Conservation (phyloP, 2,113 vertebrate species). For the Austrofundulus limnaeus region DNA sequence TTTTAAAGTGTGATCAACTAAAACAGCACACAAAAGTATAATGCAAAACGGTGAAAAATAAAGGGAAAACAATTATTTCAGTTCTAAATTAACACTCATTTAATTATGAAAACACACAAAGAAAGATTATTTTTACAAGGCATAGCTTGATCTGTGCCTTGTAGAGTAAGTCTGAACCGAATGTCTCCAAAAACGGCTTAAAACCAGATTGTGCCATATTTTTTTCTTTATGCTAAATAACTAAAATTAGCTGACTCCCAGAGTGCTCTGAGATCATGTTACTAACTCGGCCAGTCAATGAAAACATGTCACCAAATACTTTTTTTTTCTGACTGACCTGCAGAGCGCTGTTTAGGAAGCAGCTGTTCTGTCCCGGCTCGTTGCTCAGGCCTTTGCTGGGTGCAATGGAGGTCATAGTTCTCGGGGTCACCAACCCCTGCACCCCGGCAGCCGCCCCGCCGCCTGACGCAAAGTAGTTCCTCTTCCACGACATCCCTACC, state of each 20-base stretch:
- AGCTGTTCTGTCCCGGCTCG: constrained; percentile 96
- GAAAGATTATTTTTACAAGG: no score
- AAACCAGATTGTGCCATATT: not conserved
- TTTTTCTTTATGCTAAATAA: not conserved
- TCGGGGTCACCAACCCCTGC: constrained; percentile 78
- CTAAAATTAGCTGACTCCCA: not conserved
- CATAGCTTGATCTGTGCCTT: no score
- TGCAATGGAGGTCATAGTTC: constrained; percentile 92
- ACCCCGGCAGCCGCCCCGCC: constrained; percentile 61
- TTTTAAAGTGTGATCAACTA: no score
- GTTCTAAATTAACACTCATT: no score
- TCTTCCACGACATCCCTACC: constrained; percentile 81
- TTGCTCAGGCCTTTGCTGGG: constrained; percentile 97
- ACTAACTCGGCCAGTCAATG: not conserved
- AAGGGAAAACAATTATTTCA: no score
- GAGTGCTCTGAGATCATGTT: constrained; percentile 24
- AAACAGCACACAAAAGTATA: no score
- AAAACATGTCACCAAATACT: constrained; percentile 5
- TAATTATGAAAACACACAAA: no score
- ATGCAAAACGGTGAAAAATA: no score
- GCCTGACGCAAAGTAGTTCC: constrained; percentile 80
- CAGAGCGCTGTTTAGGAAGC: constrained; percentile 94
- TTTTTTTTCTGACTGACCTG: constrained; percentile 84
- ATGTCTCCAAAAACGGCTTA: not conserved
- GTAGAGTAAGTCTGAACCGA: not conserved